Evolutionary conservation across 2,888 invertebrate species (phyloP).

Genomic region (Urechis unicinctus): DNA sequence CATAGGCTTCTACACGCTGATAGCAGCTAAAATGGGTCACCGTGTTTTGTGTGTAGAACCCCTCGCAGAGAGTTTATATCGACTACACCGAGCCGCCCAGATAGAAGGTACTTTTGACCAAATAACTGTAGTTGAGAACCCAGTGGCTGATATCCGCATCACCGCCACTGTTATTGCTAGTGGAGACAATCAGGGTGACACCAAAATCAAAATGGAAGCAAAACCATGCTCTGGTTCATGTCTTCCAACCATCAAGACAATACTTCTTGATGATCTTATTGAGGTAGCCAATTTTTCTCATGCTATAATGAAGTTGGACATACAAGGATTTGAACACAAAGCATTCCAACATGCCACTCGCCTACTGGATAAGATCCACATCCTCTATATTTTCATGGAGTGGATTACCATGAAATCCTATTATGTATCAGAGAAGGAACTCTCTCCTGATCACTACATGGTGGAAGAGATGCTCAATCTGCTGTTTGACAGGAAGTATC

Average conservation of each 20-base stretch:
- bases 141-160: constrained; percentile 15
- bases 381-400: constrained; percentile 24
- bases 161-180: constrained; percentile 11
- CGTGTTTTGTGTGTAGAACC: constrained; percentile 22
- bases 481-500: constrained; percentile 9
- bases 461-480: constrained; percentile 16
- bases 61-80: constrained; percentile 5
- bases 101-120: constrained; percentile 5
- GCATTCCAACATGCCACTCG: constrained; percentile 15
- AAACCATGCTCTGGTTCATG: constrained; percentile 19
- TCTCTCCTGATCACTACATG: constrained; percentile 6
- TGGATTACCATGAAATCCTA: constrained; percentile 19
- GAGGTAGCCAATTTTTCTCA: constrained; percentile 4
- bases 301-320: constrained; percentile 14
- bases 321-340: constrained; percentile 20
- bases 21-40: constrained; percentile 20
- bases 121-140: constrained; percentile 12
- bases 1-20: constrained; percentile 22
- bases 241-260: constrained; percentile 16
- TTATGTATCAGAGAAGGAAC: constrained; percentile 5
- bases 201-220: constrained; percentile 9
- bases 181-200: constrained; percentile 24
- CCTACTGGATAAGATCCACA: constrained; percentile 11
- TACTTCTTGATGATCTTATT: constrained; percentile 21
- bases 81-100: constrained; percentile 13